A percentile compares a stretch with the other conserved stretches of the same genome.
phyloP scores from a whole-genome alignment of 2,797 vertebrate species.

The Buceros bicornis region DNA sequence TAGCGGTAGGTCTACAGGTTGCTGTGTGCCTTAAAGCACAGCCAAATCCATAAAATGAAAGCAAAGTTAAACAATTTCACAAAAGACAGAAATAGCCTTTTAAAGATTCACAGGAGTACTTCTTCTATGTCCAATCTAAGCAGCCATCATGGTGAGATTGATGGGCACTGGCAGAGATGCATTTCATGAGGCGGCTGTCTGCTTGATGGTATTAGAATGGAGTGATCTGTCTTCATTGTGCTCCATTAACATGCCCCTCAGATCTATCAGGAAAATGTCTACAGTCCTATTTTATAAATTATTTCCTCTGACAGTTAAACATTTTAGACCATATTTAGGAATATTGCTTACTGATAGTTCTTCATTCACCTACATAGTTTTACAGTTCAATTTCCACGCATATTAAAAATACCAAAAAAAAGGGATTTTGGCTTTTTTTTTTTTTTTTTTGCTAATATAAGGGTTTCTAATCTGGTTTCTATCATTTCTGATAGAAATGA shows the following conservation, averaged over 20 bases:
- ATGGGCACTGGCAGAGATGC: slow-evolving; percentile 77
- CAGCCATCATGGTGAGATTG: slow-evolving; percentile 76
- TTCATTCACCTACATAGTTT: slow-evolving; percentile 33
- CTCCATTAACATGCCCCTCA: slow-evolving; percentile 80
- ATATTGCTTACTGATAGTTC: slow-evolving; percentile 42
- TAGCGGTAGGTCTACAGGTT: slow-evolving; percentile 34
- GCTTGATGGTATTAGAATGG: slow-evolving; percentile 70
- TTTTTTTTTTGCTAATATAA: neutral
- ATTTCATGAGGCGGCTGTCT: slow-evolving; percentile 74
- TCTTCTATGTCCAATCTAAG: slow-evolving; percentile 76
- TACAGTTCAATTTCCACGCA: neutral
- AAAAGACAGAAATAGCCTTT: slow-evolving; percentile 77
- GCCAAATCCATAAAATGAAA: slow-evolving; percentile 73
- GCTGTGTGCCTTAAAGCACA: slow-evolving; percentile 25
- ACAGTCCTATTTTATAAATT: slow-evolving; percentile 73
- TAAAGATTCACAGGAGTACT: slow-evolving; percentile 79
- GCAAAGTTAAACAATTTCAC: slow-evolving; percentile 76
- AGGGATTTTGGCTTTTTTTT: neutral
- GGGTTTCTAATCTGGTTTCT: neutral
- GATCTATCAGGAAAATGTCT: slow-evolving; percentile 78
- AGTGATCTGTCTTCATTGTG: slow-evolving; percentile 83
- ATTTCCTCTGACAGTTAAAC: slow-evolving; percentile 75
- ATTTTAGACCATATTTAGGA: slow-evolving; percentile 74
- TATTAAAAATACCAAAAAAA: neutral
- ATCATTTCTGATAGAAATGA: neutral